These are phyloP conservation scores for Anolis sagrei DNA, from an alignment of 2,113 vertebrate genomes.

Conservation along the genomic window DNA sequence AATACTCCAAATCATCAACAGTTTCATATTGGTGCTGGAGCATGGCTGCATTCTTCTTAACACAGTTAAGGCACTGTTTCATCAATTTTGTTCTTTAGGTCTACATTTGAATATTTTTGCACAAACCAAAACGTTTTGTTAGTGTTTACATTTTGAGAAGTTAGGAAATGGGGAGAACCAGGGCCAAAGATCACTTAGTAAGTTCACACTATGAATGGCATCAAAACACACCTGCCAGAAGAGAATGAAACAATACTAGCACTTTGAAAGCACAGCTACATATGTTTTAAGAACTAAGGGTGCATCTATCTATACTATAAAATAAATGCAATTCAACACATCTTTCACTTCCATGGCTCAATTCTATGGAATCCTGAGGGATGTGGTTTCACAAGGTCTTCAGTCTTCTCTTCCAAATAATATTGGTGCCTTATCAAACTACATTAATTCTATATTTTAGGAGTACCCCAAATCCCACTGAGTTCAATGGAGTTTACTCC, in stretches of 20 bases:
- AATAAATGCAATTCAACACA: neutral
- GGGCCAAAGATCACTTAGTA: neutral
- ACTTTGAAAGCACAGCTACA: neutral
- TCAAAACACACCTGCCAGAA: neutral
- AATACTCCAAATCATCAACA: neutral
- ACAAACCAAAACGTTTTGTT: neutral
- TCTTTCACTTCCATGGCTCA: neutral
- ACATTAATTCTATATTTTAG: too few relatives aligned
- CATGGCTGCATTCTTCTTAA: neutral
- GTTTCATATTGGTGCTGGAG: neutral
- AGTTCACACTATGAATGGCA: neutral
- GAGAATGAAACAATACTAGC: neutral
- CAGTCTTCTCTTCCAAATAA: too few relatives aligned
- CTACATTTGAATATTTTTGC: neutral
- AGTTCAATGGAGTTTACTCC: too few relatives aligned
- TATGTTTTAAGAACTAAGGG: neutral
- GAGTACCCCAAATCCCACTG: too few relatives aligned
- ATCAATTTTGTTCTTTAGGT: neutral
- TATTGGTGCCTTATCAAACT: too few relatives aligned
- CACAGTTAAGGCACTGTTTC: neutral
- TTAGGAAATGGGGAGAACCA: neutral
- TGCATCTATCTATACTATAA: neutral
- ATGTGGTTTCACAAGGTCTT: too few relatives aligned
- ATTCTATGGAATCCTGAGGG: too few relatives aligned
- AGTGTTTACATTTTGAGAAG: neutral